Conservation (phyloP, 2,888 invertebrate genomes). For the Venusia cambrica region DNA sequence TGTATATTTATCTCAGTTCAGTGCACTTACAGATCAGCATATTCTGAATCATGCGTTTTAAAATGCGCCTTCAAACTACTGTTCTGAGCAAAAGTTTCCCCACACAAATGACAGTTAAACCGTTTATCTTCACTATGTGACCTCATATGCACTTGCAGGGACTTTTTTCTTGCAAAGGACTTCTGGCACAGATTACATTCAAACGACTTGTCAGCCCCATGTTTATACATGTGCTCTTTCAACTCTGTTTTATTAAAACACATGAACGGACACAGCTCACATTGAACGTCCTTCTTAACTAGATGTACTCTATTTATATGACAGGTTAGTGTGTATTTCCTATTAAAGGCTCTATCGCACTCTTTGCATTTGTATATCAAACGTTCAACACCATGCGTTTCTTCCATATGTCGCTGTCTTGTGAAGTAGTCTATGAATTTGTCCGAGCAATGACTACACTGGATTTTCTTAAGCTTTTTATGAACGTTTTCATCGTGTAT, state of each 20-base stretch:
- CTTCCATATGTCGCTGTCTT: conserved; percentile 41
- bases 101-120: conserved; percentile 66
- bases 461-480: conserved; percentile 38
- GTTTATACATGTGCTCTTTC: conserved; percentile 32
- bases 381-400: conserved; percentile 31
- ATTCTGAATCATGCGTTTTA: conserved; percentile 46
- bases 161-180: conserved; percentile 45
- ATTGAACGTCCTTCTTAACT: conserved; percentile 28
- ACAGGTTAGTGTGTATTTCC: conserved; percentile 23
- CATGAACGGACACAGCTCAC: conserved; percentile 45
- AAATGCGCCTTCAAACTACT: conserved; percentile 69
- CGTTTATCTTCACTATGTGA: conserved; percentile 54
- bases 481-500: conserved; percentile 40
- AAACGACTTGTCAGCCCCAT: conserved; percentile 42
- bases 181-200: conserved; percentile 66
- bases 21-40: too few species aligned
- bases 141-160: conserved; percentile 49
- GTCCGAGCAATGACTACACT: conserved; percentile 42
- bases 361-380: conserved; percentile 31
- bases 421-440: conserved; percentile 44
- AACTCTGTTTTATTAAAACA: conserved; percentile 44
- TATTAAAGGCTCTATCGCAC: conserved; percentile 29
- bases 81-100: conserved; percentile 68
- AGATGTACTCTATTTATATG: conserved; percentile 33
- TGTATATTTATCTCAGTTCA: too few species aligned